These are phyloP conservation scores for Cataglyphis livida DNA, from an alignment of 2,888 invertebrate genomes.

Conservation along the genomic window DNA sequence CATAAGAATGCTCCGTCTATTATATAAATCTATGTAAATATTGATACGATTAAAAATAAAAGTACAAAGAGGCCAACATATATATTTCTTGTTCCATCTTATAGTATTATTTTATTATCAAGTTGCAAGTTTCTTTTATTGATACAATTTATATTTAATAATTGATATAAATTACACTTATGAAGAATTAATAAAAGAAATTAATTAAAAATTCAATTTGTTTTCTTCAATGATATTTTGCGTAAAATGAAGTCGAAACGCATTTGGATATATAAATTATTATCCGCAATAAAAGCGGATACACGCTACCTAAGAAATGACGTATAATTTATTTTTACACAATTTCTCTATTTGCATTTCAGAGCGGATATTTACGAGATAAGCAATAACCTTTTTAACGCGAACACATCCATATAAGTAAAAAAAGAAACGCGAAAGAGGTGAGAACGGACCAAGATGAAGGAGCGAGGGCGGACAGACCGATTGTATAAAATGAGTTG, in stretches of 20 bases:
- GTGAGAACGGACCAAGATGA: background rate
- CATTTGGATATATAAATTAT: conserved; percentile 28
- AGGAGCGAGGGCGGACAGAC: background rate
- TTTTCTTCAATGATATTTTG: background rate
- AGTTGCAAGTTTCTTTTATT: background rate
- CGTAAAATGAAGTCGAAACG: background rate
- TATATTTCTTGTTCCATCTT: background rate
- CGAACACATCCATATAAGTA: conserved; percentile 1
- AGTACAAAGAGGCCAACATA: conserved; percentile 9
- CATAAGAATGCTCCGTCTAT: too few species aligned
- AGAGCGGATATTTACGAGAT: conserved; percentile 43
- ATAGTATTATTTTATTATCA: conserved; percentile 29
- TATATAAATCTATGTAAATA: background rate
- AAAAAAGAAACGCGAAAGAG: conserved; percentile 30
- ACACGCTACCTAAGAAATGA: conserved; percentile 15
- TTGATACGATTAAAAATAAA: background rate
- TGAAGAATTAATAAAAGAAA: background rate
- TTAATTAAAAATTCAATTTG: conserved; percentile 4
- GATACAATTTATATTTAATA: conserved; percentile 6
- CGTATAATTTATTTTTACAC: conserved; percentile 47
- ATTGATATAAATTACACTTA: conserved; percentile 22
- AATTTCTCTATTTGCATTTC: conserved; percentile 44
- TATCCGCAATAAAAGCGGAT: background rate
- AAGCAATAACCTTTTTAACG: conserved; percentile 27
- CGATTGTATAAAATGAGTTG: conserved; percentile 54